Base-by-base conservation (phyloP, 2,797 vertebrate genomes). In the Poeciliopsis paucimaculata region DNA sequence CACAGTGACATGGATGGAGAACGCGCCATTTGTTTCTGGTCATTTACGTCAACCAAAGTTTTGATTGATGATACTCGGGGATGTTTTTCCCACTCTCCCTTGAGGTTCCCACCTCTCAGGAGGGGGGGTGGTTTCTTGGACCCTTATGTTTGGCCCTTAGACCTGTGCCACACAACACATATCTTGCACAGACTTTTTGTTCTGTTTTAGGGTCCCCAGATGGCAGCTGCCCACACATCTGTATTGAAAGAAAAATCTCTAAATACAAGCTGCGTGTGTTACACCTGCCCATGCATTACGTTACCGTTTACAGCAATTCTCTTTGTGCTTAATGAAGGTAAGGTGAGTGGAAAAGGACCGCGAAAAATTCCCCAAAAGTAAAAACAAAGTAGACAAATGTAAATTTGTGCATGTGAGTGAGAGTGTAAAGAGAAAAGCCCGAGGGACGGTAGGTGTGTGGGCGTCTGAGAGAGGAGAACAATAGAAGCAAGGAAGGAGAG, bases 1-100 rank as follows among this genome's bases (percentile, higher is more conserved):
- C 96, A 95, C 91, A 84, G 71, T 90, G 91, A 89, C 93, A 90
- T 87, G 90, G 88, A 87, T 93, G 94, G 95, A 96, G 95, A 93
- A 86, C 87, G 89, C 91, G 89, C 96, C 93, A 93, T 97, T 72
- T 97, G 96, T 97, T 96, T 94, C 94, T 87, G 95, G 96, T 96
- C 96, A 97, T 97, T 98, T 96, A 92, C 97, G 98, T 98, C 98
- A 97, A 87, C 5, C 41, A 0, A 86, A 92, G 91, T 95, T 94
- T 96, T 99, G 98, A 99, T 99, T 98, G 97, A 99, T 99, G 95
- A 96, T 95, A 95, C 93, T 96, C 94, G 93, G 95, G 97, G 97
- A 97, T 95, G 90, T 95, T 94, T 94, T 92, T 91, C 94, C 96
- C 94, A 97, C 98, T 98, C 96, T 97, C 96, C 95, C 95, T 92